phyloP scores from a whole-genome alignment of 1,140 invertebrate genomes.

The Meloidogyne hapla region DNA sequence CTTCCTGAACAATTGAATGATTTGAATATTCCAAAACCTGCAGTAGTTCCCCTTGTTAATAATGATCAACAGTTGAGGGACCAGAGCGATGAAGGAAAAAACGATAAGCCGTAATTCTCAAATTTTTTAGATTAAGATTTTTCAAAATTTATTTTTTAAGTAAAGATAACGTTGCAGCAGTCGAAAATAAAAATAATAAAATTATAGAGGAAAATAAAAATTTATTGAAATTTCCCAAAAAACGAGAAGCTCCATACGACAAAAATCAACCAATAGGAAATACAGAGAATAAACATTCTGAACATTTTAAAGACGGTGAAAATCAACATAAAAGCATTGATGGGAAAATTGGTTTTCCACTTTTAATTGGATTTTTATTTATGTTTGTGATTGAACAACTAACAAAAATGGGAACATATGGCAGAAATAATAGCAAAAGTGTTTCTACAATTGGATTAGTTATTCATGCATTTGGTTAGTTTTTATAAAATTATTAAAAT shows the following conservation, averaged over 20 bases:
- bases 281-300: neutral
- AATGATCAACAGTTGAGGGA: neutral
- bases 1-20: neutral
- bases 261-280: neutral
- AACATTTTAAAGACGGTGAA: neutral
- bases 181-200: neutral
- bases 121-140: neutral
- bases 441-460: constrained; percentile 92
- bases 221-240: constrained; percentile 2
- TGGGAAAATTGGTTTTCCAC: constrained; percentile 72
- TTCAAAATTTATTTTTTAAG: neutral
- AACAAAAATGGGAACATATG: constrained; percentile 38
- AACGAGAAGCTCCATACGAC: constrained; percentile 3
- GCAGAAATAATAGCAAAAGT: constrained; percentile 72
- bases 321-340: constrained; percentile 6
- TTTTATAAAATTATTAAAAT: neutral
- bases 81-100: neutral
- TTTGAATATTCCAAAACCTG: neutral
- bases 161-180: neutral
- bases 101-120: neutral
- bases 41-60: neutral
- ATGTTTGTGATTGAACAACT: constrained; percentile 86
- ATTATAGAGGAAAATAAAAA: neutral
- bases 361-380: constrained; percentile 88
- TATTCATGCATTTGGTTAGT: constrained; percentile 84